Percentiles rank a stretch among this genome's conserved stretches.
These are phyloP conservation scores for Tillus elongatus DNA, from an alignment of 2,888 invertebrate genomes.

Conservation along the genomic window DNA sequence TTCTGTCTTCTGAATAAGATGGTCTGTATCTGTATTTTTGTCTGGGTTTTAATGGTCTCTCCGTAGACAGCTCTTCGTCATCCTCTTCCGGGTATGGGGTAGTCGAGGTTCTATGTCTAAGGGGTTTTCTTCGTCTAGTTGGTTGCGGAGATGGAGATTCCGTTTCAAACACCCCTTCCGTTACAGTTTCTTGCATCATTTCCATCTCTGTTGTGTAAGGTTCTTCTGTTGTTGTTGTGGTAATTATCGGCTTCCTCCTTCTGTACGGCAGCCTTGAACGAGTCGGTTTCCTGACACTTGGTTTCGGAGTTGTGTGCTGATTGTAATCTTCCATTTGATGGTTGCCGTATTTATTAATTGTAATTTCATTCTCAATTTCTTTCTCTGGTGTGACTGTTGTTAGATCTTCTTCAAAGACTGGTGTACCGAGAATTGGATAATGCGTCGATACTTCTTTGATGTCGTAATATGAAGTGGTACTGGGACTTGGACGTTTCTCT, in stretches of 20 bases:
- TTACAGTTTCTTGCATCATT: conserved; percentile 21
- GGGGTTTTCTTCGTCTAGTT: background rate
- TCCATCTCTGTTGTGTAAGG: conserved; percentile 8
- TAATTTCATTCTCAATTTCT: conserved; percentile 1
- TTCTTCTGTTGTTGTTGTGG: conserved; percentile 20
- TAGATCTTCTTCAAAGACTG: conserved; percentile 16
- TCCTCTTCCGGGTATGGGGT: background rate
- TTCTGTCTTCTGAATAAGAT: background rate
- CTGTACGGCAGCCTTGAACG: conserved; percentile 16
- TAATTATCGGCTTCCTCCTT: conserved; percentile 21
- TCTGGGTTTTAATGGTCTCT: too few species aligned
- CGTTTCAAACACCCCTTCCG: conserved; percentile 11
- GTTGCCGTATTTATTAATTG: conserved; percentile 3
- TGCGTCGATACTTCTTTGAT: conserved; percentile 42
- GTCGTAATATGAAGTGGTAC: conserved; percentile 28
- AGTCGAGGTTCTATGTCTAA: conserved; percentile 2
- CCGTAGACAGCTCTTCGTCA: too few species aligned
- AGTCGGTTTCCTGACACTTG: background rate
- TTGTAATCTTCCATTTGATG: conserved; percentile 12
- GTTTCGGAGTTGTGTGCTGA: conserved; percentile 11
- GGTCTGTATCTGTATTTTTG: background rate
- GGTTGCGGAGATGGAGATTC: too few species aligned
- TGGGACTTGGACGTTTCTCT: conserved; percentile 8
- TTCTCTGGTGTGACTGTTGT: conserved; percentile 11
- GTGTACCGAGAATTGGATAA: conserved; percentile 36